Base-by-base conservation (phyloP, 1,140 invertebrate species). In the Nasonia giraulti region DNA sequence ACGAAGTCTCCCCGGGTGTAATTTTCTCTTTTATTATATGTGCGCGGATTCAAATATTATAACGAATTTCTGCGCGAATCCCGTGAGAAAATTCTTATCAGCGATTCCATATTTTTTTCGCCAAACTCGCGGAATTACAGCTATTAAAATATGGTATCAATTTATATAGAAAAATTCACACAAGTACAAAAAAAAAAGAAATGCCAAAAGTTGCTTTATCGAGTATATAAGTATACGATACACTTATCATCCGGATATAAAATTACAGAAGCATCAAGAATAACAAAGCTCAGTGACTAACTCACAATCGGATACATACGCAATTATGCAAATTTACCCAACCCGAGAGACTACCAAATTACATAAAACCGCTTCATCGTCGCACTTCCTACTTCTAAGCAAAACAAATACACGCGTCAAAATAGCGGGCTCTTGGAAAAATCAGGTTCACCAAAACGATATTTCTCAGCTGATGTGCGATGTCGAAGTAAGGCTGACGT, bases 401-500 rank as follows among this genome's bases (percentile, higher is more conserved):
- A 55, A 55, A 55, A 17, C 12, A 4, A 50, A 50, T 50, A 14
- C 12, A 50, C 47, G 14, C 47, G 14, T 2, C 20, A 20, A 62
- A 62, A n/a, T n/a, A n/a, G 17, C 14, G 27, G 27, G 17, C 17
- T 17, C 11, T 0, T 12, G 44, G 50, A 69, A 73, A 50, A 27
- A 14, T 2, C 69, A 62, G 55, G 12, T 55, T 55, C 50, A 55
- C 50, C 50, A 17, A 17, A 55, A 55, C 33, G 40, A 83, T 27
- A 27, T 83, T 83, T 83, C 74, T 37, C 81, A 75, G 80, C 62
- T 85, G 27, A 27, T 27, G 27, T 27, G 55, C n/a, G 44, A 37
- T 47, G 20, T 37, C 82, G 23, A 10, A 17, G 73, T 1, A 7
- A 37, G 12, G 17, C 33, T 83, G 78, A 80, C 78, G 78, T 80